These are phyloP conservation scores for Poeciliopsis paucimaculata DNA, from an alignment of 2,797 vertebrate genomes.

Conservation along the genomic window DNA sequence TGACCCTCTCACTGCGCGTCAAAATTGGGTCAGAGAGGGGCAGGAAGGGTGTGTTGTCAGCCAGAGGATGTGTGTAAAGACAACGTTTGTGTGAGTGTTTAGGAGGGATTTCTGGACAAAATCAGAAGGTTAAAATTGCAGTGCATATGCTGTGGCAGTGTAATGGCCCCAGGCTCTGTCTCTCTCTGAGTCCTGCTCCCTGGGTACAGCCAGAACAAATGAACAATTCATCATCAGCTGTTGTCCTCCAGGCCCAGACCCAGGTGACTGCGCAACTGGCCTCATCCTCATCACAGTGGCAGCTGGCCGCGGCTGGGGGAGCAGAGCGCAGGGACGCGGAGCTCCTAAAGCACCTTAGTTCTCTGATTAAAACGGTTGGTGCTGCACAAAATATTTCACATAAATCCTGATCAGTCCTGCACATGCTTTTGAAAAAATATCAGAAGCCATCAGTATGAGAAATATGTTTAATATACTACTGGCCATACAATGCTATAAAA, in stretches of 20 bases:
- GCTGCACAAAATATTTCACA: background rate
- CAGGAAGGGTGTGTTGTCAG: conserved; percentile 24
- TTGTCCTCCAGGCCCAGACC: conserved; percentile 78
- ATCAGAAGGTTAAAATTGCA: conserved; percentile 57
- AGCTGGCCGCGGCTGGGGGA: conserved; percentile 7
- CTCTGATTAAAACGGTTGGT: background rate
- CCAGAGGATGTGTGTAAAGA: conserved; percentile 50
- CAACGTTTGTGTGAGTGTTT: background rate
- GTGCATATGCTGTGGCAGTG: conserved; percentile 76
- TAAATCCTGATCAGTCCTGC: background rate
- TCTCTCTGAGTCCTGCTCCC: conserved; percentile 48
- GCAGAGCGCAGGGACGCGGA: background rate
- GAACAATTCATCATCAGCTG: conserved; percentile 85
- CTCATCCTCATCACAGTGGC: conserved; percentile 26
- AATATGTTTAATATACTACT: background rate
- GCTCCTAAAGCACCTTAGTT: background rate
- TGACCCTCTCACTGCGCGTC: conserved; percentile 60
- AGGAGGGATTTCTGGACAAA: conserved; percentile 11
- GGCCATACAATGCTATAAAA: background rate
- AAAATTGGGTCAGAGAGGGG: conserved; percentile 43
- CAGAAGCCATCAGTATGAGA: background rate
- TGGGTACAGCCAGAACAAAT: conserved; percentile 77
- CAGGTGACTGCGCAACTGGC: conserved; percentile 79
- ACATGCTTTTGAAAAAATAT: background rate
- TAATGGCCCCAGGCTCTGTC: conserved; percentile 75